Base-by-base conservation (phyloP, 2,888 invertebrate species). In the Xanthostigma xanthostigma region DNA sequence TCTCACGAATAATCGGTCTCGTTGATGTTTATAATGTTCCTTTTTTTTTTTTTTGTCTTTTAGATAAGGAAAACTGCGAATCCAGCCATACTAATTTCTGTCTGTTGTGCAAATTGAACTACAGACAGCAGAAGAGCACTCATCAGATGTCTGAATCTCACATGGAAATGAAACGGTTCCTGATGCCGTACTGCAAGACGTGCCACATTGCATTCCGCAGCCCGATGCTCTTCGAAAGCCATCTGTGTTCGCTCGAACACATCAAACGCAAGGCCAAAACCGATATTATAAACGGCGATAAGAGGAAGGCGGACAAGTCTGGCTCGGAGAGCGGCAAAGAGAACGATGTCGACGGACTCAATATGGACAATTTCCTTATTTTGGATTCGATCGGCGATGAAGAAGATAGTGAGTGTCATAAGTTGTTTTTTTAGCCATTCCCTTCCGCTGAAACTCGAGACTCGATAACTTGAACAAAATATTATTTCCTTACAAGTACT, bases 331-430 rank as follows among this genome's bases (percentile, higher is more conserved):
- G 75, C 41, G 78, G 74, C 13, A 73, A 74, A 12, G 82, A 74
- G 48, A 75, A 74, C 51, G 84, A 79, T 17, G 73, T 72, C 9
- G 83, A 83, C 56, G 27, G 27, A 62, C 76, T 84, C 5, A 84
- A 86, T 67, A 71, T 89, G 54, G 87, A 87, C 55, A 86, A 87
- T 61, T 89, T 88, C 61, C 84, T 87, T 74, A 88, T 89, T 1
- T 75, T 90, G n/a, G 89, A 90, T 66, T 88, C 89, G 3, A 85
- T 89, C 35, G 89, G 89, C 8, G 87, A 87, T 65, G 84, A 84
- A 27, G 87, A 87, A 27, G 87, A 87, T 66, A 84, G 81, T 78
- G 69, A 68, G 64, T 59, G 56, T 34, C 53, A 49, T 46, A 38
- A 13, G 8, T 33, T 44, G 17, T 17, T 3, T n/a, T n/a, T n/a